These are phyloP conservation scores for Teleogryllus oceanicus DNA, from an alignment of 2,888 invertebrate genomes.

Conservation along the genomic window DNA sequence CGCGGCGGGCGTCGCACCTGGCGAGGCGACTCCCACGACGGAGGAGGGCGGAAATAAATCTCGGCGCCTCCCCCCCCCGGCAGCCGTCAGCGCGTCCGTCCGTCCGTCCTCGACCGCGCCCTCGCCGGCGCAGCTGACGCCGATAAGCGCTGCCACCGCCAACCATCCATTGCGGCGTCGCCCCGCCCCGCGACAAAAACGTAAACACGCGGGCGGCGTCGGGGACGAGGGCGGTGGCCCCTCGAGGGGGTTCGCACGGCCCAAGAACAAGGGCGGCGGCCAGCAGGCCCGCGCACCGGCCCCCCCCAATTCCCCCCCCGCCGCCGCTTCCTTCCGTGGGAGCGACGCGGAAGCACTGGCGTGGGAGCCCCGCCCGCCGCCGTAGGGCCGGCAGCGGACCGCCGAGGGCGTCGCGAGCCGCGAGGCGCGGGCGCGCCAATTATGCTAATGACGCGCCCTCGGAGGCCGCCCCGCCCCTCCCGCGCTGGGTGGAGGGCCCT, in stretches of 20 bases:
- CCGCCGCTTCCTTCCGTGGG: not conserved
- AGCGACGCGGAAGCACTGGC: no score
- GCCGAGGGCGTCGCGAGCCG: not conserved
- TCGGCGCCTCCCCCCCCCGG: not conserved
- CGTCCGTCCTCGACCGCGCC: no score
- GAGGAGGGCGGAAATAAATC: not conserved
- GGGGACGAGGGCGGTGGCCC: not conserved
- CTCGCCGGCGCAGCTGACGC: no score
- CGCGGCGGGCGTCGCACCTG: not conserved
- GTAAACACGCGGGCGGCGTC: not conserved
- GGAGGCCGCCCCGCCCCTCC: not conserved
- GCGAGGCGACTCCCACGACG: not conserved
- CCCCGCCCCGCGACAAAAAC: not conserved
- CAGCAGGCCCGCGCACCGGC: not conserved
- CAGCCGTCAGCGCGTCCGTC: no score
- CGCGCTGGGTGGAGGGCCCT: not conserved
- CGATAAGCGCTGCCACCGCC: not conserved
- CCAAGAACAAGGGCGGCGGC: not conserved
- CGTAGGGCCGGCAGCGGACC: not conserved
- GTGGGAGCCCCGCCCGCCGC: not conserved
- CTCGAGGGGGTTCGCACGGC: not conserved
- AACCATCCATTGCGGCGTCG: not conserved
- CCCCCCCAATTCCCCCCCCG: no score
- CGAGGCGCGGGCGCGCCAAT: not conserved
- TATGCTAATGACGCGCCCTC: slow-evolving; percentile 18